A percentile compares a stretch with the other conserved stretches of the same genome.
Evolutionary conservation across 1,140 invertebrate species (phyloP).

Genomic region (Drosophila kohkoa): DNA sequence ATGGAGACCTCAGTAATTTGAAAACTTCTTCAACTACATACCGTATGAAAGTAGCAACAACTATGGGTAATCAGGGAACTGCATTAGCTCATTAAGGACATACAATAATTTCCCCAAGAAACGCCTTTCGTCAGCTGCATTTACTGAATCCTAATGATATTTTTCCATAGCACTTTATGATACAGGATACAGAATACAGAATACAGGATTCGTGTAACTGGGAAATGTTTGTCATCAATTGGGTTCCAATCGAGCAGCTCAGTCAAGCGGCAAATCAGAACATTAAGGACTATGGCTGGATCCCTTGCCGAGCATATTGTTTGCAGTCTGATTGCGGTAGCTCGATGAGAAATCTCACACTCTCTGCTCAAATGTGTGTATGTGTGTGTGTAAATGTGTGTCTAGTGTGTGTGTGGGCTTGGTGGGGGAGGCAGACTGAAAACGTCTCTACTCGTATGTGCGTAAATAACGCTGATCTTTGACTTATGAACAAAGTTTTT

Average conservation of each 20-base stretch:
- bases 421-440: too few relatives aligned
- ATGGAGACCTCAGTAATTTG: conserved; percentile 63
- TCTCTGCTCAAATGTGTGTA: not conserved
- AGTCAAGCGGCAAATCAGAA: conserved; percentile 42
- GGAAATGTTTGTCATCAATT: conserved; percentile 16
- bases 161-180: not conserved
- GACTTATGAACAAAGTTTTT: conserved; percentile 61
- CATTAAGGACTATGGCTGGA: conserved; percentile 20
- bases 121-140: not conserved
- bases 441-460: conserved; percentile 10
- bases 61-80: conserved; percentile 12
- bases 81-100: conserved; percentile 23
- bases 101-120: not conserved
- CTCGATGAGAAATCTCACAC: conserved; percentile 12
- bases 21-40: conserved; percentile 46
- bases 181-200: not conserved
- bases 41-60: not conserved
- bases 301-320: conserved; percentile 38
- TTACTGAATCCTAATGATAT: not conserved
- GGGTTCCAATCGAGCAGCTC: conserved; percentile 11
- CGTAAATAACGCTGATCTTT: conserved; percentile 61
- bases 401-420: too few relatives aligned
- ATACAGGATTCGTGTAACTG: not conserved
- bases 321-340: conserved; percentile 36
- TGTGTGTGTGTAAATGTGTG: too few relatives aligned